phyloP scores from a whole-genome alignment of 2,113 vertebrate species.

The Pomatostomus ruficeps region DNA sequence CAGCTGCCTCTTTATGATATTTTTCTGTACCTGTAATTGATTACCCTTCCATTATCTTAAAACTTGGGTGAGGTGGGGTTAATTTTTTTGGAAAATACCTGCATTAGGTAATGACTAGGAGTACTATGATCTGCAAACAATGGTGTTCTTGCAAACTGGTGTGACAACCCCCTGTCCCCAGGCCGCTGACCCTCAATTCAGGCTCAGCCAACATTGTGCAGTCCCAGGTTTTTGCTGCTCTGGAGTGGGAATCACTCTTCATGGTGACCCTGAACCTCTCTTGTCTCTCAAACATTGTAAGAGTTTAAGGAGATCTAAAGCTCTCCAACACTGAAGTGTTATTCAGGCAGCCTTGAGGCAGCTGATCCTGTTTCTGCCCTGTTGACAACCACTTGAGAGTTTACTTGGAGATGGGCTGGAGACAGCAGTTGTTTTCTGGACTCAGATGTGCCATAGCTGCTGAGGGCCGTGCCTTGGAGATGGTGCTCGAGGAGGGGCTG shows the following conservation, averaged over 20 bases:
- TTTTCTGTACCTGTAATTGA: not conserved
- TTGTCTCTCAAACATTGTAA: not conserved
- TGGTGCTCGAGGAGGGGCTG: not conserved
- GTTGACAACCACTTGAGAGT: not conserved
- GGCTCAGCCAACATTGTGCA: not conserved
- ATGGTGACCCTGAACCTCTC: not conserved
- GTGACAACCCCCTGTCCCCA: not conserved
- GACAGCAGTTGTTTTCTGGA: not conserved
- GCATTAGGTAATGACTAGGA: not conserved
- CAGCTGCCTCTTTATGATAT: not conserved
- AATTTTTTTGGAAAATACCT: not conserved
- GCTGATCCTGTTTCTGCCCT: not conserved
- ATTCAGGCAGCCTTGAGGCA: not conserved
- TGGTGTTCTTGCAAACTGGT: not conserved
- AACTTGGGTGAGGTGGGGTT: not conserved
- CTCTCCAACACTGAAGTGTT: not conserved
- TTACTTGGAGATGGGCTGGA: not conserved
- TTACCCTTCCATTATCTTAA: not conserved
- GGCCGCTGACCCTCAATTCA: not conserved
- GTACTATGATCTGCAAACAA: not conserved
- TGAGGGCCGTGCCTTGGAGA: not conserved
- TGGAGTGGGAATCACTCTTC: not conserved
- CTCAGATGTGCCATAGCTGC: not conserved
- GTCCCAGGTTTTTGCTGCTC: not conserved
- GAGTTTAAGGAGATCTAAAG: not conserved